These are phyloP conservation scores for Baryphthengus martii DNA, from an alignment of 2,113 vertebrate genomes.

Conservation along the genomic window DNA sequence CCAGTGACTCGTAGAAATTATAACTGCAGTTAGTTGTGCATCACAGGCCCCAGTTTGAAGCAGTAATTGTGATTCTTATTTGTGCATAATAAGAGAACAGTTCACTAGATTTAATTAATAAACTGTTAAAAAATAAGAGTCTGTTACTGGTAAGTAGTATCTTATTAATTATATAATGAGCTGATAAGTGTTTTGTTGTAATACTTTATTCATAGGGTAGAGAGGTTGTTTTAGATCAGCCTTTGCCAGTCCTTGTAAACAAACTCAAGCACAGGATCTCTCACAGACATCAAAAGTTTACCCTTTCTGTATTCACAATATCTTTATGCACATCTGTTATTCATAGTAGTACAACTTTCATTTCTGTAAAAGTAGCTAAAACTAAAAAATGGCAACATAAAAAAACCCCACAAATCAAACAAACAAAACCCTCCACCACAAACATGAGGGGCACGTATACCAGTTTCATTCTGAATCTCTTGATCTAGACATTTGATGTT, in stretches of 20 bases:
- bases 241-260: neutral
- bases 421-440: neutral
- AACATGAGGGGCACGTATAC: fast-evolving
- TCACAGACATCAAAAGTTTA: neutral
- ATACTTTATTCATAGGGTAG: neutral
- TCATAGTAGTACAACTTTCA: neutral
- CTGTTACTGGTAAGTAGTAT: neutral
- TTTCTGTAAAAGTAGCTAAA: neutral
- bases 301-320: neutral
- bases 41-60: neutral
- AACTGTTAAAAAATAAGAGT: neutral
- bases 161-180: neutral
- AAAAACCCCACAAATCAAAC: neutral
- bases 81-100: neutral
- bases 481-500: neutral
- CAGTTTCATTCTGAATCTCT: neutral
- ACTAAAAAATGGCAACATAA: neutral
- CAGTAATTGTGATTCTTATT: neutral
- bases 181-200: neutral
- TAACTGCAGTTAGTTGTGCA: neutral
- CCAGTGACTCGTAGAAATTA: neutral
- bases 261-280: neutral
- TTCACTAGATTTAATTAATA: neutral
- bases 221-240: neutral
- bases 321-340: neutral